phyloP scores from a whole-genome alignment of 35 echinoderm and acorn worm species.

The Ptychodera flava region DNA sequence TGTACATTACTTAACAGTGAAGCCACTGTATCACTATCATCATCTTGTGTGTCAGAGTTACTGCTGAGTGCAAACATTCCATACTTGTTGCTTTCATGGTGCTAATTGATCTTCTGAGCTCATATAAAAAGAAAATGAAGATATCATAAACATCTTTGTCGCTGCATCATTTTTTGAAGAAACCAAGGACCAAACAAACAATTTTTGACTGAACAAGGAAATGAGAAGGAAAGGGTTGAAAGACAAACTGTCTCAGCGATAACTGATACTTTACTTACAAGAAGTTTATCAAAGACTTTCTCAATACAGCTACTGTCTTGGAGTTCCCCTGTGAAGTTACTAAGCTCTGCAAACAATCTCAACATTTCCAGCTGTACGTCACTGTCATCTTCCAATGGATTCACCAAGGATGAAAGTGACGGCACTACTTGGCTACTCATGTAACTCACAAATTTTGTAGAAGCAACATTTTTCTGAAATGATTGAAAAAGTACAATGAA shows the following conservation, averaged over 20 bases:
- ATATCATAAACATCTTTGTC: not conserved
- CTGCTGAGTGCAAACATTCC: too few species aligned
- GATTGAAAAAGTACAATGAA: conserved; percentile 13
- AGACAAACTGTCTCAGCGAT: too few species aligned
- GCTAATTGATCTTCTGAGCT: not conserved
- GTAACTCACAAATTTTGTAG: conserved; percentile 82
- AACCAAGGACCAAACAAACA: too few species aligned
- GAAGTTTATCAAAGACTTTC: conserved; percentile 1
- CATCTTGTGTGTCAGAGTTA: too few species aligned
- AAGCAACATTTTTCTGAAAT: conserved; percentile 78
- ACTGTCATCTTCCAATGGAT: not conserved
- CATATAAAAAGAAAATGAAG: conserved; percentile 4
- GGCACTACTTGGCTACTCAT: conserved; percentile 80
- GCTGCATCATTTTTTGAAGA: not conserved
- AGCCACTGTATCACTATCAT: too few species aligned
- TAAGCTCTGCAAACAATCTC: not conserved
- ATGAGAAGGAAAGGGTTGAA: too few species aligned
- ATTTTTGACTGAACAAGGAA: too few species aligned
- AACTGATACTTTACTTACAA: too few species aligned
- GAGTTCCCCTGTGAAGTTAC: not conserved
- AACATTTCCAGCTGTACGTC: not conserved
- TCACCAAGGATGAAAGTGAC: not conserved
- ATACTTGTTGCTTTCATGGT: too few species aligned
- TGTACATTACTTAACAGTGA: too few species aligned
- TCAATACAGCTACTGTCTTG: not conserved